These are phyloP conservation scores for Eidolon dupreanum DNA, from an alignment of 2,797 vertebrate species.

Conservation along the genomic window DNA sequence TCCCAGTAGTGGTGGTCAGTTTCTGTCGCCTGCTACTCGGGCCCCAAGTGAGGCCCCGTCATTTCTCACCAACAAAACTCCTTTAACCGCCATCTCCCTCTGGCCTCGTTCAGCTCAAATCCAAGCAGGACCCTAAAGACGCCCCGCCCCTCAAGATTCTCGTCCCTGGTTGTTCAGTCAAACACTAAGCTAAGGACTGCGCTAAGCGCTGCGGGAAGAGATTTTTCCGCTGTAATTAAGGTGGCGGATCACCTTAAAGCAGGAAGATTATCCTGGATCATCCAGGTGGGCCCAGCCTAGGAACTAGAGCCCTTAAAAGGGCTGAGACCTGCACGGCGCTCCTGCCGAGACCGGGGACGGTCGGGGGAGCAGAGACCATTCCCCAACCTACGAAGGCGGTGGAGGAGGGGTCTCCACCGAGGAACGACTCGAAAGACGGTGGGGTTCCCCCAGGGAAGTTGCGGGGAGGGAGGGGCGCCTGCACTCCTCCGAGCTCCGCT, in stretches of 20 bases:
- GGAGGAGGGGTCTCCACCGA: neutral
- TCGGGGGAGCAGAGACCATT: no score
- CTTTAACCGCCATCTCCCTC: neutral
- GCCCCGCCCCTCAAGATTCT: neutral
- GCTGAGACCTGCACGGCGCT: neutral
- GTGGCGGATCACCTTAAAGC: neutral
- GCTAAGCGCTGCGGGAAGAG: no score
- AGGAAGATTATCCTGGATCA: neutral
- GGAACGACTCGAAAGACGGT: neutral
- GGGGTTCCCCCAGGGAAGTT: neutral
- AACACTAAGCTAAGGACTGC: neutral
- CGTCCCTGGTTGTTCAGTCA: neutral
- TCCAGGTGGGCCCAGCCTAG: neutral
- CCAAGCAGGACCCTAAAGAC: neutral
- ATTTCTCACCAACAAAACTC: neutral
- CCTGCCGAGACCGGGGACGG: neutral
- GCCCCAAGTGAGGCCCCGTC: neutral
- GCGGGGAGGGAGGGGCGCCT: neutral
- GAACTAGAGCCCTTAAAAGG: neutral
- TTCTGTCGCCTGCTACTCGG: neutral
- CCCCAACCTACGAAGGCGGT: neutral
- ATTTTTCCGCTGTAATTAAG: no score
- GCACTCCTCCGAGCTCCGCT: neutral
- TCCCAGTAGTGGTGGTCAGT: neutral
- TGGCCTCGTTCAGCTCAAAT: neutral